These are phyloP conservation scores for Parasteatoda lunata DNA, from an alignment of 2,888 invertebrate species.

Conservation along the genomic window DNA sequence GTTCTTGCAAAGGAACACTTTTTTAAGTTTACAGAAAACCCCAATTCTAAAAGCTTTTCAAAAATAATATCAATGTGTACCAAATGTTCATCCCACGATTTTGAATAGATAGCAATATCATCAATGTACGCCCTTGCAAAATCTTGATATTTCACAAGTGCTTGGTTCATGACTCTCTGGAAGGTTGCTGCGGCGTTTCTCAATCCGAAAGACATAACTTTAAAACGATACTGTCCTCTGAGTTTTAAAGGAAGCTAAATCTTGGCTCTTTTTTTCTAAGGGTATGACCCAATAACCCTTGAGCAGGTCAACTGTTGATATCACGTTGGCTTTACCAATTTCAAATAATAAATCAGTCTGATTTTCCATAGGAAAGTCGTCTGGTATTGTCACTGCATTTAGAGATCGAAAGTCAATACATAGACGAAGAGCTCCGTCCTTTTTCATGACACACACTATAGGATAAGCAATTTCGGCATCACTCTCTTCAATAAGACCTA, in stretches of 20 bases:
- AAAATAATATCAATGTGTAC: not conserved
- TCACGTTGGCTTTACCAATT: not conserved
- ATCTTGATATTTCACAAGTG: not conserved
- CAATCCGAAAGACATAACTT: not conserved
- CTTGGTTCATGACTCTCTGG: not conserved
- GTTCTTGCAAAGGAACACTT: constrained; percentile 1
- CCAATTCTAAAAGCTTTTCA: not conserved
- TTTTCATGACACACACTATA: too few relatives aligned
- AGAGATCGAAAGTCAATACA: too few relatives aligned
- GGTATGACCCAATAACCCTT: constrained; percentile 1
- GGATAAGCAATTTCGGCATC: not conserved
- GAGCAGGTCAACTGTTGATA: not conserved
- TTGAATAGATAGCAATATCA: constrained; percentile 3
- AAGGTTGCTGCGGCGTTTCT: not conserved
- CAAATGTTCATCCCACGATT: not conserved
- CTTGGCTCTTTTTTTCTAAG: not conserved
- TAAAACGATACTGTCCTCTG: not conserved
- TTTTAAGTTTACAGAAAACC: not conserved
- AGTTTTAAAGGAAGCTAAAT: not conserved
- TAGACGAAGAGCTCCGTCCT: too few relatives aligned
- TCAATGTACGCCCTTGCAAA: constrained; percentile 10
- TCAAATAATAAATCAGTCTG: not conserved
- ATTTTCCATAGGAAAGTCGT: not conserved
- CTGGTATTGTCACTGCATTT: not conserved
- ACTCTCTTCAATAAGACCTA: not conserved